Percentiles rank a stretch among this genome's conserved stretches.
These are phyloP conservation scores for Lycocerus yunnanus DNA, from an alignment of 2,888 invertebrate genomes.

Conservation along the genomic window DNA sequence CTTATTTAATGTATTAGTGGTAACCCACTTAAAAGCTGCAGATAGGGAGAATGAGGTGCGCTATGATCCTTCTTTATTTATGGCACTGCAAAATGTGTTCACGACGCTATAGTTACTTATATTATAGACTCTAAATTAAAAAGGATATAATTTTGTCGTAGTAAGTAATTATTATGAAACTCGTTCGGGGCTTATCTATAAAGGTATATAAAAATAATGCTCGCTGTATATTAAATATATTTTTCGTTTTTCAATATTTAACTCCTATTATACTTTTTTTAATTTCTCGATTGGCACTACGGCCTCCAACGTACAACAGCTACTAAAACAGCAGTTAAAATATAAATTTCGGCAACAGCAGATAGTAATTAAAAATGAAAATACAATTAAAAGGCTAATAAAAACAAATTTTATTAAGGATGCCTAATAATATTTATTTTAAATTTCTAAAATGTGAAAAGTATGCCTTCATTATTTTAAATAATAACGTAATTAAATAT, in stretches of 20 bases:
- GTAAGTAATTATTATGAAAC: conserved; percentile 34
- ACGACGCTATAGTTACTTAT: conserved; percentile 41
- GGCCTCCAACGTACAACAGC: neutral
- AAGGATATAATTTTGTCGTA: conserved; percentile 37
- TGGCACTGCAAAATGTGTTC: conserved; percentile 42
- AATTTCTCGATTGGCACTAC: neutral
- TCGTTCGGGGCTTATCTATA: neutral
- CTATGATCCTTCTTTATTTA: conserved; percentile 48
- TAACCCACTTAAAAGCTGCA: conserved; percentile 43
- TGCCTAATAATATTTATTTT: neutral
- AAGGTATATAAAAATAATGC: neutral
- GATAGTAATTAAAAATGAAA: neutral
- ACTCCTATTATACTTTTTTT: neutral
- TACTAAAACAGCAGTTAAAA: neutral
- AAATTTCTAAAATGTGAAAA: neutral
- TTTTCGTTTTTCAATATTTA: neutral
- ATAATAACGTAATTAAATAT: neutral
- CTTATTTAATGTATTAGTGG: conserved; percentile 42
- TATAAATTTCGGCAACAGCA: neutral
- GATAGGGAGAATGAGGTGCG: conserved; percentile 35
- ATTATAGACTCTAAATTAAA: conserved; percentile 42
- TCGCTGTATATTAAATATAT: neutral
- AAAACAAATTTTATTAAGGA: conserved; percentile 10
- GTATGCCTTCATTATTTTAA: neutral
- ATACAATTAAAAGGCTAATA: neutral